Evolutionary conservation across 2,888 invertebrate genomes (phyloP), one percentile per base, ranked within the genome.

Genomic region (Sthenelais limicola): DNA sequence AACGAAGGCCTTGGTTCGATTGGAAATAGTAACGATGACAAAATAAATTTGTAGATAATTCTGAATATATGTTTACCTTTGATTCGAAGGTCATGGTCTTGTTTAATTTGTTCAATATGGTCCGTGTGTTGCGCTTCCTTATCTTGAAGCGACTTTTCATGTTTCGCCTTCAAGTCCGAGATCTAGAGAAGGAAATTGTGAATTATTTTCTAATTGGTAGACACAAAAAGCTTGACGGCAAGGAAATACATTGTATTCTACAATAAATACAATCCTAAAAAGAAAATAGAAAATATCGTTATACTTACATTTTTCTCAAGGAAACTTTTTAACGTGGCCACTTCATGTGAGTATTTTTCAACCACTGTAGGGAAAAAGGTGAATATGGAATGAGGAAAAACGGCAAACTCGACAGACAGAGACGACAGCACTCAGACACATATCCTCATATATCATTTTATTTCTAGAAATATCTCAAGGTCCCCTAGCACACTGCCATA

Each of bases 231-330:
- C 30, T 56, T 28, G 26, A 56, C 9, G n/a, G n/a, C n/a, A n/a
- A n/a, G n/a, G n/a, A n/a, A n/a, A n/a, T n/a, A n/a, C n/a, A n/a
- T n/a, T n/a, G n/a, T n/a, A n/a, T n/a, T n/a, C n/a, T n/a, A n/a
- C n/a, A n/a, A n/a, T n/a, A n/a, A n/a, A n/a, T n/a, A n/a, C n/a
- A n/a, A n/a, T n/a, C n/a, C n/a, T n/a, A n/a, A n/a, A n/a, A n/a
- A n/a, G n/a, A 15, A 5, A 12, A 43, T 12, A 43, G 9, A 43
- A 43, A 43, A 43, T 43, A 43, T 43, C 18, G 15, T 15, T n/a
- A 35, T 51, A 77, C 78, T 79, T 77, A 82, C 82, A 73, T 78
- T 73, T 77, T 76, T 75, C 51, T 82, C 79, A 74, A 82, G 83
- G 56, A 76, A 77, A 26, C 73, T 54, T 71, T 81, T 82, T 73